Evolutionary conservation across 2,888 invertebrate species (phyloP).

Genomic region (Pristionchus exspectatus): DNA sequence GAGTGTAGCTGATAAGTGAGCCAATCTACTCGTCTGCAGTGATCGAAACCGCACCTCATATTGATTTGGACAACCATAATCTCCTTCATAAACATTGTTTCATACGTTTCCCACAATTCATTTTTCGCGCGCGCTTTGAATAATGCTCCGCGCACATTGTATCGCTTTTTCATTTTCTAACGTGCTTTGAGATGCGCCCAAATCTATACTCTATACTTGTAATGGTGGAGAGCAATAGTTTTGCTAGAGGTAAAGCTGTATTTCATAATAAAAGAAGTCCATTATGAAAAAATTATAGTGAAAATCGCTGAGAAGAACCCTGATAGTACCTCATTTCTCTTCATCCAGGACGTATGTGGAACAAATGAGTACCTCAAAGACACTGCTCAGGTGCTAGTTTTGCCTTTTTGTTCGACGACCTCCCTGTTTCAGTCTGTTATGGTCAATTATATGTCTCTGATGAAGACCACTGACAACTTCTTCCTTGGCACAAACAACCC

Average conservation of each 20-base stretch:
- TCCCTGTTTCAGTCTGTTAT: background rate
- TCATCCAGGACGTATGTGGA: background rate
- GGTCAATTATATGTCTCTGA: background rate
- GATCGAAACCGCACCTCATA: background rate
- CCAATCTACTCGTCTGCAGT: background rate
- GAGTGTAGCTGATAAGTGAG: background rate
- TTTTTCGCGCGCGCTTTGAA: background rate
- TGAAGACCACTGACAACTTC: background rate
- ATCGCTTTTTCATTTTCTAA: no score
- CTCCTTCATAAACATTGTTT: background rate
- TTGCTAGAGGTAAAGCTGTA: no score
- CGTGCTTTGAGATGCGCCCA: no score
- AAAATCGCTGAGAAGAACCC: background rate
- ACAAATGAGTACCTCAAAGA: background rate
- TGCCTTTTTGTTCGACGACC: background rate
- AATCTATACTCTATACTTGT: no score
- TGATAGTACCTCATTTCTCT: background rate
- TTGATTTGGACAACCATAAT: background rate
- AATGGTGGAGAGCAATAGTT: no score
- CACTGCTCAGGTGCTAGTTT: background rate
- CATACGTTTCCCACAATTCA: background rate
- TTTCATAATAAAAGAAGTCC: no score
- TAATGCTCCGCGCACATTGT: no score
- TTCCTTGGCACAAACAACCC: constrained; percentile 13
- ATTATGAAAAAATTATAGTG: no score